Evolutionary conservation across 2,888 invertebrate species (phyloP).

Genomic region (Xestia xanthographa): DNA sequence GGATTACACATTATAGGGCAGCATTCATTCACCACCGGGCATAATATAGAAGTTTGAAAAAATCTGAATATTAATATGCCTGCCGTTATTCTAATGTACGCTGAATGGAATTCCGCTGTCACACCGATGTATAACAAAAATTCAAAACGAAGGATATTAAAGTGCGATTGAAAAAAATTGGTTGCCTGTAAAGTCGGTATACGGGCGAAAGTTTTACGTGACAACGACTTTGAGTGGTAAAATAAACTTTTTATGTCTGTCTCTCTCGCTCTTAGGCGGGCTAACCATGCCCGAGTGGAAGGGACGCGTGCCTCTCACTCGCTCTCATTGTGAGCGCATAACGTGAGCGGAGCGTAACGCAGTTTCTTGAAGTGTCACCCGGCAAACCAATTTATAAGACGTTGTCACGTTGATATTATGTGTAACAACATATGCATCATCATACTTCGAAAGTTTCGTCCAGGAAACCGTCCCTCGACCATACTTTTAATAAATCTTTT

Average conservation of each 20-base stretch:
- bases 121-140: slow-evolving; percentile 44
- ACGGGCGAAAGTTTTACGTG: no score
- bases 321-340: no score
- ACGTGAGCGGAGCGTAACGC: no score
- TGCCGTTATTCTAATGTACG: slow-evolving; percentile 49
- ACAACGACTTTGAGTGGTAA: no score
- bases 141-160: neutral
- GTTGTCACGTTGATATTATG: neutral
- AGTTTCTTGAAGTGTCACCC: no score
- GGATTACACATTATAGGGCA: slow-evolving; percentile 26
- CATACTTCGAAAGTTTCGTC: neutral
- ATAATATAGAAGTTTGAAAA: slow-evolving; percentile 53
- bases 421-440: neutral
- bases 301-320: no score
- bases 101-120: slow-evolving; percentile 36
- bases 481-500: neutral
- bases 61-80: slow-evolving; percentile 46
- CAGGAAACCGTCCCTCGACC: neutral
- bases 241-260: no score
- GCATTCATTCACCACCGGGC: slow-evolving; percentile 44
- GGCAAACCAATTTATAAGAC: no score
- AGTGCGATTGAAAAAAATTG: no score
- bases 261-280: no score
- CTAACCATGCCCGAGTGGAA: no score
- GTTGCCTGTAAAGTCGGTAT: no score